Base-by-base conservation (phyloP, 2,888 invertebrate species). In the Napeogenes sylphis region DNA sequence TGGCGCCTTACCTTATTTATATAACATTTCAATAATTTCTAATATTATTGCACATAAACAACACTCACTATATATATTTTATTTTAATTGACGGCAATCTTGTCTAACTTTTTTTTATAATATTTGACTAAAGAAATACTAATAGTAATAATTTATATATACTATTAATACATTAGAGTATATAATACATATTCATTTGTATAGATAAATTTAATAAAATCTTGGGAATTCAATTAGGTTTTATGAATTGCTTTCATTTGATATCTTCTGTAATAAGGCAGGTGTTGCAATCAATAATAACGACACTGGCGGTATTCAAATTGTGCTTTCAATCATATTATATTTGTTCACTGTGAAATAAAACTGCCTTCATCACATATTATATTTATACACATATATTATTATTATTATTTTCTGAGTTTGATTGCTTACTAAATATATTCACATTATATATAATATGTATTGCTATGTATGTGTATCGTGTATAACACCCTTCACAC, bases 171-270 rank as follows among this genome's bases (percentile, higher is more conserved):
- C 6, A 35, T 35, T 35, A 6, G 35, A 6, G 30, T 51, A 10
- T 30, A 30, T 51, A 51, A 30, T 51, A 10, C 8, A 51, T 30
- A 10, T 21, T 21, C 10, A 30, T 51, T 21, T 10, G 8, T 51
- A 51, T 30, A 21, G 6, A 30, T 8, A 51, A 10, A 51, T 51
- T 30, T 51, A 3, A 30, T 30, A 30, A 4, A 3, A 62, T 64
- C 62, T 66, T 59, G 35, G 55, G 55, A 56, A 58, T 63, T 62
- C 64, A 64, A 64, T 64, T 60, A 59, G 58, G 58, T 62, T 60
- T 58, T 56, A 58, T 62, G 54, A 54, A 62, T 60, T 60, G 55
- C 60, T 58, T 56, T 54, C 45, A 62, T 59, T 61, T 62, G 51
- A 58, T 56, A 65, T 54, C 56, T 62, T 56, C 58, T 60, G 57